These are phyloP conservation scores for Myopa testacea DNA, from an alignment of 2,888 invertebrate species.

Conservation along the genomic window DNA sequence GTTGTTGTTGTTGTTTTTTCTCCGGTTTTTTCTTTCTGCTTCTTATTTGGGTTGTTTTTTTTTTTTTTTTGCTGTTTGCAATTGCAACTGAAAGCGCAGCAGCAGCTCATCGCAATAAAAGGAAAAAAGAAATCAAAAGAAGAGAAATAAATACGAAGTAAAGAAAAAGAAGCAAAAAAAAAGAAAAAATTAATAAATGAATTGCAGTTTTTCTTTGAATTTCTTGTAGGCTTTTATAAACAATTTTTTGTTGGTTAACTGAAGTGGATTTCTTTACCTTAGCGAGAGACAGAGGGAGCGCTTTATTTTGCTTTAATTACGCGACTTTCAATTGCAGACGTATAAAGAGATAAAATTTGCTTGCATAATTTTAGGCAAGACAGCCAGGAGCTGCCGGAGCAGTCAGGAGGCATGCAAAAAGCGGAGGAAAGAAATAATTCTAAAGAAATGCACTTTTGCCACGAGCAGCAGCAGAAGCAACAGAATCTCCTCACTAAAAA, in stretches of 20 bases:
- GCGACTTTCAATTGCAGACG: constrained; percentile 40
- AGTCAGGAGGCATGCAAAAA: not conserved
- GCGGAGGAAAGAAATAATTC: constrained; percentile 22
- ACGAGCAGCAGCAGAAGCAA: not conserved
- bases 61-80: constrained; percentile 35
- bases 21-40: constrained; percentile 34
- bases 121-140: constrained; percentile 8
- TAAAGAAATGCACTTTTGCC: constrained; percentile 32
- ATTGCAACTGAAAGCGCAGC: constrained; percentile 32
- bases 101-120: constrained; percentile 9
- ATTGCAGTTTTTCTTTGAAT: constrained; percentile 34
- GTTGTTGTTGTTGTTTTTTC: not conserved
- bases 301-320: constrained; percentile 48
- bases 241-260: not conserved
- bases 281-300: too few relatives aligned
- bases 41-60: constrained; percentile 1
- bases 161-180: not conserved
- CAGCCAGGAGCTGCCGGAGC: constrained; percentile 28
- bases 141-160: not conserved
- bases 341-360: constrained; percentile 35
- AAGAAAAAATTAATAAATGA: constrained; percentile 1
- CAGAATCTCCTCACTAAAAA: not conserved
- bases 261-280: not conserved
- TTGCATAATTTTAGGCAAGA: constrained; percentile 49
- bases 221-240: constrained; percentile 17